These are phyloP conservation scores for Phalloptychus januarius DNA, from an alignment of 2,797 vertebrate species.

Conservation along the genomic window DNA sequence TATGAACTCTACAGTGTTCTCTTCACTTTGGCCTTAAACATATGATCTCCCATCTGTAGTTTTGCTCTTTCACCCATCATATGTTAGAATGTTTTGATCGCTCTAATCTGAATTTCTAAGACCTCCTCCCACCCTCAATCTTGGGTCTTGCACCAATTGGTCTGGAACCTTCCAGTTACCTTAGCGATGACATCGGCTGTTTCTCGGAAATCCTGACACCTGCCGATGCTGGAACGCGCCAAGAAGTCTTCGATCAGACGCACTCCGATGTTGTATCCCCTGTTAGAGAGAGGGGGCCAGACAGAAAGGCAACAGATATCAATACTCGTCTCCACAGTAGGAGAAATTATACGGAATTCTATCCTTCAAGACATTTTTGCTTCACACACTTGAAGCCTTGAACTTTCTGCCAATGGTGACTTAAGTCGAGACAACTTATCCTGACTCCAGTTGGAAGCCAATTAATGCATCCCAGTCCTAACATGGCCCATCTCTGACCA, in stretches of 20 bases:
- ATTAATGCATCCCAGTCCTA: slow-evolving; percentile 40
- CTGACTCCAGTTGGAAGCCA: slow-evolving; percentile 25
- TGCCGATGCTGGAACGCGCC: slow-evolving; percentile 94
- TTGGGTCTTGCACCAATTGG: slow-evolving; percentile 63
- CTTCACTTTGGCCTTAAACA: slow-evolving; percentile 15
- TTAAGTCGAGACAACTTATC: slow-evolving; percentile 20
- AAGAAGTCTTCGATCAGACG: slow-evolving; percentile 98
- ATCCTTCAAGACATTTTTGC: slow-evolving; percentile 16
- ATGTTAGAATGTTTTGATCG: slow-evolving; percentile 18
- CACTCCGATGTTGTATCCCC: slow-evolving; percentile 99
- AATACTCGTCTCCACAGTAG: neutral
- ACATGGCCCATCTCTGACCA: slow-evolving; percentile 44
- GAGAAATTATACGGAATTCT: neutral
- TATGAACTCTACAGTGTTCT: slow-evolving; percentile 27
- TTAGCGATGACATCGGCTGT: slow-evolving; percentile 98
- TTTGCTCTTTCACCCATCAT: slow-evolving; percentile 9
- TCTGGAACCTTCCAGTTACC: slow-evolving; percentile 78
- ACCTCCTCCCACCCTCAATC: slow-evolving; percentile 15
- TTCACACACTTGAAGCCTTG: slow-evolving; percentile 21
- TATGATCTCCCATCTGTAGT: neutral
- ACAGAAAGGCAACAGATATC: slow-evolving; percentile 9
- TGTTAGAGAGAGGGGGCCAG: slow-evolving; percentile 50
- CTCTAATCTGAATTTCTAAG: slow-evolving; percentile 24
- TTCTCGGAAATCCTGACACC: slow-evolving; percentile 99
- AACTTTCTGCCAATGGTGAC: slow-evolving; percentile 27